Evolutionary conservation across 2,113 vertebrate species (phyloP), one percentile per base, ranked within the genome.

Genomic region (Dasyurus viverrinus): DNA sequence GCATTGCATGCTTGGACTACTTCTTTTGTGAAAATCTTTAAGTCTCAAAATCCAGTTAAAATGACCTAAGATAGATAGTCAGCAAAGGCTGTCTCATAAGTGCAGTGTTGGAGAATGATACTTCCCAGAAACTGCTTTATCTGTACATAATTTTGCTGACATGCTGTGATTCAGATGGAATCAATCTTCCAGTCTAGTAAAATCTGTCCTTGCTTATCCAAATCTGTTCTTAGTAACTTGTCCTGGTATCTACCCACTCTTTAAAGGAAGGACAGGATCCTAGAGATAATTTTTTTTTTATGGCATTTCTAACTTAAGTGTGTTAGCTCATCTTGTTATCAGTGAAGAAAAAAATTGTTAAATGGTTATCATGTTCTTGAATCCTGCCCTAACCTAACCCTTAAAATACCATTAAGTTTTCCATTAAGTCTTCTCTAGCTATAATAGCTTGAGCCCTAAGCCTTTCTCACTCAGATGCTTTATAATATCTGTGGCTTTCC

Each of bases 321-420:
- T 76, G 14, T 14, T 76, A n/a, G 16, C 16, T 14, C 47, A 46
- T 92, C 68, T 93, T 97, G 90, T 91, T 92, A 46, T 93, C 48
- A 91, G 10, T 89, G 54, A 46, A 94, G 48, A 84, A 91, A 90
- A 10, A 9, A 90, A 91, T 48, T 48, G 2, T 93, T 22, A 90
- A 27, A 10, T 92, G 53, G 42, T 60, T 92, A 89, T n/a, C 57
- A 60, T 60, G 42, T 76, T 84, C n/a, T 54, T 92, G 93, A 91
- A 42, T 84, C 19, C 5, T 42, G 2, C 68, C 68, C 19, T 42
- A 42, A n/a, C 89, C 55, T 6, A 48, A 48, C 4, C 48, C 0
- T 93, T 84, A 95, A 16, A 6, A 92, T 4, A 53, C 22, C 30
- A 93, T 90, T 96, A 94, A 89, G 54, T 93, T 93, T 94, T 93